Conservation (phyloP, 2,113 vertebrate genomes). For the Talpa occidentalis region DNA sequence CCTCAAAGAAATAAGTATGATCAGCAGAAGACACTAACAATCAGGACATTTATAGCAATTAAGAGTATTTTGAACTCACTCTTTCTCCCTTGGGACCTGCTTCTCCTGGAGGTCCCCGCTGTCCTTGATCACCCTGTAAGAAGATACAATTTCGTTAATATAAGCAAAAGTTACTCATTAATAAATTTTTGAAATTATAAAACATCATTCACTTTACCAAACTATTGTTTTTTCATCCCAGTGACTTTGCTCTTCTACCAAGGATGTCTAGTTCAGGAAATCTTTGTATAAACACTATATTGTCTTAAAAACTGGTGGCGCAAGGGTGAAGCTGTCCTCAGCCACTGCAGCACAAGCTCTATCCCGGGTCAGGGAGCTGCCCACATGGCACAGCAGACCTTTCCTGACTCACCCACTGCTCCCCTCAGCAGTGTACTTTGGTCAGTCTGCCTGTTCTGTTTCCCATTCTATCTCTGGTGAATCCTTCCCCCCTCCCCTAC, state of each 20-base stretch:
- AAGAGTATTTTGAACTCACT: slow-evolving; percentile 84
- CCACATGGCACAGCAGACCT: too few relatives aligned
- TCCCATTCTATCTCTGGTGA: too few relatives aligned
- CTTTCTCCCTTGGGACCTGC: slow-evolving; percentile 92
- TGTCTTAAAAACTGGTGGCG: slow-evolving; percentile 19
- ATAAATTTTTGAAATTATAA: slow-evolving; percentile 7
- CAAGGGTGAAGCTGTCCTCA: too few relatives aligned
- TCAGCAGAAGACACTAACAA: not conserved
- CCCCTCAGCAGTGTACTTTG: too few relatives aligned
- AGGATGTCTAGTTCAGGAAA: not conserved
- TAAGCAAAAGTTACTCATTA: not conserved
- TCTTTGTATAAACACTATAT: slow-evolving; percentile 2
- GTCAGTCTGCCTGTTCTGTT: too few relatives aligned
- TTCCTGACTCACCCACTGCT: too few relatives aligned
- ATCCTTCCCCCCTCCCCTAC: too few relatives aligned
- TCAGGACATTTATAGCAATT: fast-evolving
- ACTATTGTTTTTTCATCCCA: not conserved
- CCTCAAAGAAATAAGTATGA: not conserved
- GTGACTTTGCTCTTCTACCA: not conserved
- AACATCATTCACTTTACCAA: not conserved
- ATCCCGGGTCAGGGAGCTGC: too few relatives aligned
- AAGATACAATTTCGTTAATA: slow-evolving; percentile 20
- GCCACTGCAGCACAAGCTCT: too few relatives aligned
- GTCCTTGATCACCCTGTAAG: slow-evolving; percentile 94
- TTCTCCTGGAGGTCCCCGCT: slow-evolving; percentile 93